Base-by-base conservation (phyloP, 2,113 vertebrate genomes). In the Solenodon paradoxus region DNA sequence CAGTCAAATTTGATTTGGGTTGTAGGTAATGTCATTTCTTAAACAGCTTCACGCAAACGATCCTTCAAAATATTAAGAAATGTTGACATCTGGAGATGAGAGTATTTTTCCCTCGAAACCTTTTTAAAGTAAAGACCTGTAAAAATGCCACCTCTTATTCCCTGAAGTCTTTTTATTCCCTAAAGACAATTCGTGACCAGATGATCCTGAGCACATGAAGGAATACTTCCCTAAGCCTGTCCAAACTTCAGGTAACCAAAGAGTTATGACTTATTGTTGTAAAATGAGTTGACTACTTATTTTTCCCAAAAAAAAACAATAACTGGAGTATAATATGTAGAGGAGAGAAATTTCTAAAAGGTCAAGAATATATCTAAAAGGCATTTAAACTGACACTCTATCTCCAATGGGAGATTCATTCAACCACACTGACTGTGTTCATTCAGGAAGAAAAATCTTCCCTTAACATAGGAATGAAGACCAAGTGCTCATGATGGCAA, bases 181-280 rank as follows among this genome's bases (percentile, higher is more conserved):
- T 96, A 64, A n/a, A n/a, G n/a, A n/a, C n/a, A n/a, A n/a, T 94
- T 94, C 87, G 90, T 94, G 95, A 97, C 49, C 89, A 96, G 93
- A 96, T 96, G 94, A 57, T 47, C 42, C 93, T 53, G 55, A 95
- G 68, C 30, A 57, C 30, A 82, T 16, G n/a, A 24, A 12, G 24
- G 79, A 61, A n/a, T 10, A 77, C 32, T 80, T 89, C 53, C 38
- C 11, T 63, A 61, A 88, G 30, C 49, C 72, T 64, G 9, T 38
- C 20, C 45, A 38, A 59, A 86, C 69, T 55, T 38, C 53, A 90
- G 61, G 59, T 93, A 81, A 40, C 28, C 35, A 47, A n/a, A 49
- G 95, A 47, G 7, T 81, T 77, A 82, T 32, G 71, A 64, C 87
- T 11, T 8, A 3, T 47, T 78, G 45, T 5, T 72, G 2, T 22